Evolutionary conservation across 2,888 invertebrate genomes (phyloP), one percentile per base, ranked within the genome.

Genomic region (Acanthosepion lycidas): DNA sequence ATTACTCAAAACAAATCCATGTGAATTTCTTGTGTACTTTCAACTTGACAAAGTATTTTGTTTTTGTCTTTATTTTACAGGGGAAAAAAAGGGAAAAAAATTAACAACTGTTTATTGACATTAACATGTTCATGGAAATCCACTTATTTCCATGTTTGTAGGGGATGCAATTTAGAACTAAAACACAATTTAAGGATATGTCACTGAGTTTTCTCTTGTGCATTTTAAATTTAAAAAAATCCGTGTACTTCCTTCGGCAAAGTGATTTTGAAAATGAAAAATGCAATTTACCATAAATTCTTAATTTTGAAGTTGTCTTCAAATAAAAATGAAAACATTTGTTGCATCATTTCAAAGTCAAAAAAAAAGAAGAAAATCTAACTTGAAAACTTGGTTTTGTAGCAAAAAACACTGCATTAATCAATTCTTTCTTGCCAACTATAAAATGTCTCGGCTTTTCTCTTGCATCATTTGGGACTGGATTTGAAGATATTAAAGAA

Each of bases 181-280:
- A 78, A 15, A 15, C 78, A 78, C n/a, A 78, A 78, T n/a, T 1
- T n/a, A 78, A 78, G 12, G 18, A n/a, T 33, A 78, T 33, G 0
- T n/a, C 78, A n/a, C n/a, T 15, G 78, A 12, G 23, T 78, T 78
- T n/a, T n/a, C 12, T n/a, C 33, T 15, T 78, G 9, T 33, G 5
- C 0, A n/a, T 33, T 78, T n/a, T n/a, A 18, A 12, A n/a, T 78
- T 33, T n/a, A 18, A 23, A 18, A 4, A 55, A 78, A 78, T 78
- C 15, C 4, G 4, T 78, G n/a, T 78, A 12, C 28, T 78, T 78
- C n/a, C n/a, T n/a, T 78, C 12, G 78, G n/a, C n/a, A 78, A 78
- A 78, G 78, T 78, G 78, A 78, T 78, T 78, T 78, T 78, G n/a
- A 78, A 78, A 78, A 78, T 78, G 78, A 78, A 78, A 78, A n/a